Evolutionary conservation across 2,888 invertebrate genomes (phyloP), one percentile per base, ranked within the genome.

Genomic region (Carpatolechia fugitivella): DNA sequence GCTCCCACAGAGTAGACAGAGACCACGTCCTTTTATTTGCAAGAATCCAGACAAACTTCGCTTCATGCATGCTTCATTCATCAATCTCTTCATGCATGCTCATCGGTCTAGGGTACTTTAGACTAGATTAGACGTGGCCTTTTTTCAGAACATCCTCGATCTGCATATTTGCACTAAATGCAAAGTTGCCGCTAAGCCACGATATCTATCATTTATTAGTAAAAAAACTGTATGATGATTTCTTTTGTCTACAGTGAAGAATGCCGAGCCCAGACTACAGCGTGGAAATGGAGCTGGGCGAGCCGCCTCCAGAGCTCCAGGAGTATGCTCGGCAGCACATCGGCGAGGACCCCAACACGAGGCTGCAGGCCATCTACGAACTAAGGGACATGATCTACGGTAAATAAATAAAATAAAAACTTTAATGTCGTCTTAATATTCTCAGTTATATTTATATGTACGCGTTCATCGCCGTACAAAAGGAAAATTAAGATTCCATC

Each of bases 301-400:
- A 94, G 68, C 92, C 95, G 0, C 91, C 95, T 0, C 91, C 92
- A 51, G 93, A 94, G 60, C 79, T 95, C 16, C 75, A 91, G 66
- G 92, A 94, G 66, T 93, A 94, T 74, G 95, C 96, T 0, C 88
- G 91, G 52, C 89, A 92, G 61, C 90, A 93, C 66, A 84, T 94
- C 35, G 94, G 94, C 0, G 96, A 96, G 80, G 92, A 94, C 66
- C 93, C 94, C 1, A 93, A 93, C 72, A 93, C 92, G 13, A 92
- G 92, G 62, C 91, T 92, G 38, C 92, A 93, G 69, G 91, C 93
- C n/a, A 87, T 96, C 54, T 92, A 93, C 61, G 94, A 96, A 68
- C 91, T 96, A 36, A 90, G 93, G 36, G 94, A 94, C 70, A 91
- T 95, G 91, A 94, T 96, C 66, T 93, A 92, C 71, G 95, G 95